phyloP scores from a whole-genome alignment of 2,113 vertebrate species.

The Xenopus tropicalis region UCB_Xtro_10.0 CM004446.2:8693001-8693500 shows the following conservation, averaged over 20 bases:
- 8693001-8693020: no score
- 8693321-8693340: conserved; percentile 9
- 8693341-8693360: conserved; percentile 6
- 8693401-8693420: no score
- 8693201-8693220: conserved; percentile 44
- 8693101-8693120: conserved; percentile 41
- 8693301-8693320: conserved; percentile 24
- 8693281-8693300: conserved; percentile 27
- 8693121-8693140: conserved; percentile 44
- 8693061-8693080: no score
- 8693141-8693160: conserved; percentile 26
- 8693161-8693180: conserved; percentile 45
- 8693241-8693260: conserved; percentile 48
- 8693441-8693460: no score
- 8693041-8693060: no score
- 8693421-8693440: no score
- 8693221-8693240: conserved; percentile 37
- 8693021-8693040: no score
- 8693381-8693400: no score
- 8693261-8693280: conserved; percentile 48
- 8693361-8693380: no score
- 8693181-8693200: conserved; percentile 49
- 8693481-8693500: no score
- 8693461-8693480: no score
- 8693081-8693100: no score